A percentile compares a stretch with the other conserved stretches of the same genome.
These are phyloP conservation scores for Himalopsyche anomala DNA, from an alignment of 2,888 invertebrate genomes.

Conservation along the genomic window DNA sequence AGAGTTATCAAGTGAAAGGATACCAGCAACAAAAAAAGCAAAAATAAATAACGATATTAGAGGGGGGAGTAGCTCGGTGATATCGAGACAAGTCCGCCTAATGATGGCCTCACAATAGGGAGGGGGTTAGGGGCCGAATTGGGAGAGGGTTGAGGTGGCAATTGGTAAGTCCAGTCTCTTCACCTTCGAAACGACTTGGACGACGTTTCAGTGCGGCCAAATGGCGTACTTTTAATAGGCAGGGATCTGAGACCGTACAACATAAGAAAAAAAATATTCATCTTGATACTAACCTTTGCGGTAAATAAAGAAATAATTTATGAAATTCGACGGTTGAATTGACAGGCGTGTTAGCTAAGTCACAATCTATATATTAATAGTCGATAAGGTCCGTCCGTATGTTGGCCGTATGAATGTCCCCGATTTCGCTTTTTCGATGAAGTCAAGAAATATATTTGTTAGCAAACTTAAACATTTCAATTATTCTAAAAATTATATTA, in stretches of 20 bases:
- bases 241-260: background rate
- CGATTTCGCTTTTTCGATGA: too few relatives aligned
- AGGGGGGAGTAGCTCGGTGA: background rate
- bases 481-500: too few relatives aligned
- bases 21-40: background rate
- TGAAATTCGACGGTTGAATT: too few relatives aligned
- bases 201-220: background rate
- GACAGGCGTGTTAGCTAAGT: too few relatives aligned
- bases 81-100: constrained; percentile 16
- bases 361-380: too few relatives aligned
- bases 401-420: too few relatives aligned
- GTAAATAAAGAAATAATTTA: too few relatives aligned
- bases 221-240: constrained; percentile 17
- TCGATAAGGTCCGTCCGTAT: too few relatives aligned
- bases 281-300: too few relatives aligned
- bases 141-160: background rate
- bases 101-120: background rate
- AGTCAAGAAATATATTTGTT: too few relatives aligned
- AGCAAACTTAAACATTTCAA: too few relatives aligned
- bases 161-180: constrained; percentile 4
- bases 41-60: background rate
- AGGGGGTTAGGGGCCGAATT: background rate
- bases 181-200: constrained; percentile 34
- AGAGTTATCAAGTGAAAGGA: background rate
- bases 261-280: too few relatives aligned